Base-by-base conservation (phyloP, 2,888 invertebrate genomes). In the Polylopha cassiicola region DNA sequence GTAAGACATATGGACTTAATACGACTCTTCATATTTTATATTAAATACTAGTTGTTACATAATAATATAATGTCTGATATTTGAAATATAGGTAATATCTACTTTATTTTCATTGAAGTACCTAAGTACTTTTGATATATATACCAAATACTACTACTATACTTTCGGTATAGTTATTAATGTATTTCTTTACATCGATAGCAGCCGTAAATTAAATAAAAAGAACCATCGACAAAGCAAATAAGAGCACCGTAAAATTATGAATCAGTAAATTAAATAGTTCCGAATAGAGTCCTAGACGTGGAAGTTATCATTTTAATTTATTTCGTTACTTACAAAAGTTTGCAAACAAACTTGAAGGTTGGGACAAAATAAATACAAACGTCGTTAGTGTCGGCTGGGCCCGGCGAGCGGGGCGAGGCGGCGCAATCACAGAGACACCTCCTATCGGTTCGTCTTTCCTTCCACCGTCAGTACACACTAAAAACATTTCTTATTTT, bases 381-480 rank as follows among this genome's bases (percentile, higher is more conserved):
- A 68, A 67, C 61, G 58, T 64, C 62, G 64, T 67, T 66, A 66
- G 60, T 59, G 61, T 59, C 58, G 51, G 56, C 48, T 54, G 52
- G 51, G 24, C 39, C 44, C 47, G 43, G 42, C 45, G 45, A 48
- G 53, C 51, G 58, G 51, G 46, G 57, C n/a, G n/a, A n/a, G n/a
- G 59, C 60, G 59, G 58, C 61, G 72, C 76, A 79, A 78, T 78
- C 78, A 78, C 70, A 26, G 66, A 53, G 69, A 68, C 73, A 69
- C 44, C 28, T 29, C 51, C 56, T 53, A 51, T 55, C 51, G 47
- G 47, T 45, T 44, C 46, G 53, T 52, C 52, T 48, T 44, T 44
- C 39, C 44, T 37, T 48, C 47, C 44, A 45, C 36, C 43, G 44
- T 38, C 46, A 51, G 50, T 50, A 56, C 51, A 60, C 51, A 53